Percentiles rank a stretch among this genome's conserved stretches.
phyloP scores from a whole-genome alignment of 2,888 invertebrate species.

The Mycalesis mineus region DNA sequence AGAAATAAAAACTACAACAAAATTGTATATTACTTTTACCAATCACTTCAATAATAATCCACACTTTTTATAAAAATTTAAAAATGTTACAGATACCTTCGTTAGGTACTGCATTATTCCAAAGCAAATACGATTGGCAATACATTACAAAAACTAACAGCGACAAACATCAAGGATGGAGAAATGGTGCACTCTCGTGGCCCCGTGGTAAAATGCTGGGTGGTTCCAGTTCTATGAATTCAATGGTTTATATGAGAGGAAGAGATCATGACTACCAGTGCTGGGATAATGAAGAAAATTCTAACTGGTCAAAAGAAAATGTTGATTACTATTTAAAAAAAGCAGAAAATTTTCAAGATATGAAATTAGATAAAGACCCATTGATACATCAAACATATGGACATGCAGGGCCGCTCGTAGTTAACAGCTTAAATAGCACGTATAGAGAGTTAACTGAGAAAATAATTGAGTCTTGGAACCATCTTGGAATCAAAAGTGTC shows the following conservation, averaged over 20 bases:
- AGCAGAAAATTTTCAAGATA: conserved; percentile 67
- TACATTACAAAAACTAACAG: conserved; percentile 88
- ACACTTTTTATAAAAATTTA: too few relatives aligned
- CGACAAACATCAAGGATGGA: conserved; percentile 81
- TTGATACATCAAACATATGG: conserved; percentile 49
- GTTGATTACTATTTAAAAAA: conserved; percentile 71
- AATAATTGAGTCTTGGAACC: conserved; percentile 55
- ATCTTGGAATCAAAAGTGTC: conserved; percentile 58
- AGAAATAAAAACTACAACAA: too few relatives aligned
- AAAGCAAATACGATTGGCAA: conserved; percentile 76
- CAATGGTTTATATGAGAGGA: conserved; percentile 77
- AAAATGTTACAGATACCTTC: not conserved
- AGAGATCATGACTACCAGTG: conserved; percentile 65
- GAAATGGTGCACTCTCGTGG: conserved; percentile 58
- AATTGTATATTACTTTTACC: too few relatives aligned
- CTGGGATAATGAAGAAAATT: conserved; percentile 75
- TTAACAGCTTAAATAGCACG: conserved; percentile 65
- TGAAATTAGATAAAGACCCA: conserved; percentile 34
- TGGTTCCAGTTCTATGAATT: conserved; percentile 76
- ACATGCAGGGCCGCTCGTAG: conserved; percentile 59
- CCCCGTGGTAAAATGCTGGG: conserved; percentile 81
- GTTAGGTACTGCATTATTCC: not conserved
- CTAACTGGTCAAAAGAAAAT: conserved; percentile 73
- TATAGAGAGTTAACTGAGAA: conserved; percentile 43
- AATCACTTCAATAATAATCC: too few relatives aligned